Conservation (phyloP, 2,113 vertebrate genomes). For the Pampusana beccarii region DNA sequence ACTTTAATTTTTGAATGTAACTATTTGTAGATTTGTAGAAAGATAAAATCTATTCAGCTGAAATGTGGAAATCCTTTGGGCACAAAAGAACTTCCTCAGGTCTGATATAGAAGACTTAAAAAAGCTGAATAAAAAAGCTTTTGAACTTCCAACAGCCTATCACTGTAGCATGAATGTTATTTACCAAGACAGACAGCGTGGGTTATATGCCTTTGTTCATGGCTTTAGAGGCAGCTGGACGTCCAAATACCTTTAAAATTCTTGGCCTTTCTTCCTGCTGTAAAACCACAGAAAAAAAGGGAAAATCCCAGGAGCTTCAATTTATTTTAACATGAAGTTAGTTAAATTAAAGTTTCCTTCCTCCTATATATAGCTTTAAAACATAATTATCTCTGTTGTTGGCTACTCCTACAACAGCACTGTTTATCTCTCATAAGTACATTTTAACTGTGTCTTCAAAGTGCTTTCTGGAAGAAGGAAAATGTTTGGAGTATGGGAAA, state of each 20-base stretch:
- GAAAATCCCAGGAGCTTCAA: background rate
- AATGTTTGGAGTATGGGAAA: background rate
- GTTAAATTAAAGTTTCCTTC: background rate
- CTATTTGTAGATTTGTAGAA: background rate
- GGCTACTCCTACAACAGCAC: background rate
- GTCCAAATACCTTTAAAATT: background rate
- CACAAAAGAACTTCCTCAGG: background rate
- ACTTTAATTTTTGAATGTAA: background rate
- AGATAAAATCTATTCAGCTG: background rate
- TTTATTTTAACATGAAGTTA: background rate
- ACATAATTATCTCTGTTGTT: background rate
- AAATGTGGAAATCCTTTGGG: background rate
- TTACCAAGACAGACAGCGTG: background rate
- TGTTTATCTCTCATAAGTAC: background rate
- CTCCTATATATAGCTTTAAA: background rate
- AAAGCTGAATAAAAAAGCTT: background rate
- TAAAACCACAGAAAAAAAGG: background rate
- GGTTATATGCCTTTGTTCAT: background rate
- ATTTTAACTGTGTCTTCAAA: background rate
- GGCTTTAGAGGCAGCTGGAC: background rate
- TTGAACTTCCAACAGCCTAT: background rate
- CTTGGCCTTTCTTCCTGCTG: background rate
- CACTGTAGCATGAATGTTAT: background rate
- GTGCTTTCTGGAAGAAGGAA: background rate
- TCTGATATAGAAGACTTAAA: background rate